These are phyloP conservation scores for Psittacula derbiana DNA, from an alignment of 2,797 vertebrate species.

Conservation along the genomic window DNA sequence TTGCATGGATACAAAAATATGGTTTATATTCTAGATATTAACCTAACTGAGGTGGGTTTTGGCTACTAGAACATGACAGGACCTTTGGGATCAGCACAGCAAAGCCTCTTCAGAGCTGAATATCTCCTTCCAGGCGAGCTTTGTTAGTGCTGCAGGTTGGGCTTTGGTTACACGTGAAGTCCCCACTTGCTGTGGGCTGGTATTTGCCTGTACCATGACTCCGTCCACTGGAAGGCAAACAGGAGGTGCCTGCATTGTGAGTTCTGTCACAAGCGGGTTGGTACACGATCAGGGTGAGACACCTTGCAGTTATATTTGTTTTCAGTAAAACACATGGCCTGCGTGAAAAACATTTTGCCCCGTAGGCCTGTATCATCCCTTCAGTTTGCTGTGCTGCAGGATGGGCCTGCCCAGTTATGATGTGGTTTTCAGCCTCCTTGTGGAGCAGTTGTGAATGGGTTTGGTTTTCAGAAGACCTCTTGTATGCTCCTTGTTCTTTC, in stretches of 20 bases:
- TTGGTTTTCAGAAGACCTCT: not conserved
- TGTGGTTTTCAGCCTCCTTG: not conserved
- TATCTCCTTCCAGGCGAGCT: fast-evolving
- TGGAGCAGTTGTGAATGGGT: too few species aligned
- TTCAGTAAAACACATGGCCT: not conserved
- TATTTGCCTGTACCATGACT: fast-evolving
- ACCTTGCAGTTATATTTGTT: not conserved
- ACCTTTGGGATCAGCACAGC: not conserved
- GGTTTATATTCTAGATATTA: not conserved
- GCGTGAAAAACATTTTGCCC: fast-evolving
- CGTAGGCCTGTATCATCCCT: not conserved
- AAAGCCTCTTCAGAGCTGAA: not conserved
- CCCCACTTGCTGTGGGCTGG: not conserved
- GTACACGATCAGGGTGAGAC: not conserved
- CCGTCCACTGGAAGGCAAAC: fast-evolving
- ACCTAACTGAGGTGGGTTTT: not conserved
- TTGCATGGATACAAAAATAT: fast-evolving
- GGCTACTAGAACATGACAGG: not conserved
- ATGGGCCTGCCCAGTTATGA: not conserved
- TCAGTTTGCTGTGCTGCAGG: not conserved
- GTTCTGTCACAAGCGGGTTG: not conserved
- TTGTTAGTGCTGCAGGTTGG: not conserved
- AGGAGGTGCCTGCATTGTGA: fast-evolving
- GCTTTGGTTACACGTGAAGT: fast-evolving
- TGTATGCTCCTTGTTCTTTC: not conserved